Base-by-base conservation (phyloP, 2,797 vertebrate species). In the Hafferia zeledoni region DNA sequence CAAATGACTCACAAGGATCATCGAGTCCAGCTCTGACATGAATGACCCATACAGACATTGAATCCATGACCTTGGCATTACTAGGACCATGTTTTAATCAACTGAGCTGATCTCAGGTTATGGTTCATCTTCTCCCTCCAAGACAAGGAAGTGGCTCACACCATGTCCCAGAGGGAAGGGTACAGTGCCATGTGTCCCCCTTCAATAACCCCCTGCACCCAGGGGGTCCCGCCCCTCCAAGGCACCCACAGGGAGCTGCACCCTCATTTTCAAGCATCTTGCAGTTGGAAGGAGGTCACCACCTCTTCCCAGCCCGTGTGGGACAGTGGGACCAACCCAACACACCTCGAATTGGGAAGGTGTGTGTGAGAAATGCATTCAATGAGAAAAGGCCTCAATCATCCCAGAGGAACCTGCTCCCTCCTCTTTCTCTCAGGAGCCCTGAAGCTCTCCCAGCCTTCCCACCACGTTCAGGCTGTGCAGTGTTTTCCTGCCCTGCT, bases 171-270 rank as follows among this genome's bases (percentile, higher is more conserved):
- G 13, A 67, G 5, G 24, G 37, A 74, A 43, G 4, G 23, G 8
- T 46, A 52, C 57, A 0, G 1, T 57, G 44, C 17, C 8, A 5
- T 0, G 0, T 8, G 7, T 6, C 30, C 28, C 10, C 27, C 35
- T 33, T 49, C 1, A 2, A 2, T 6, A 31, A 41, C 17, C 8
- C 4, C 7, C 76, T 18, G 46, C 11, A 43, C 24, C 14, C 1
- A 0, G 22, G 3, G 5, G 56, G 28, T 89, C 68, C 72, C 15
- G 56, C 53, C 55, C 35, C 24, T 28, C 17, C 10, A 3, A 3
- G 0, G 1, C 30, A 30, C 30, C 49, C 22, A 0, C 1, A 18
- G 57, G 53, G 4, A 10, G 47, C 5, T 4, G 11, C 69, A 52
- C 3, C 44, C 44, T 37, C 15, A 3, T 39, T 57, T 50, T 30